Percentiles rank a stretch among this genome's conserved stretches.
These are phyloP conservation scores for Hipposideros larvatus DNA, from an alignment of 2,797 vertebrate species.

Conservation along the genomic window DNA sequence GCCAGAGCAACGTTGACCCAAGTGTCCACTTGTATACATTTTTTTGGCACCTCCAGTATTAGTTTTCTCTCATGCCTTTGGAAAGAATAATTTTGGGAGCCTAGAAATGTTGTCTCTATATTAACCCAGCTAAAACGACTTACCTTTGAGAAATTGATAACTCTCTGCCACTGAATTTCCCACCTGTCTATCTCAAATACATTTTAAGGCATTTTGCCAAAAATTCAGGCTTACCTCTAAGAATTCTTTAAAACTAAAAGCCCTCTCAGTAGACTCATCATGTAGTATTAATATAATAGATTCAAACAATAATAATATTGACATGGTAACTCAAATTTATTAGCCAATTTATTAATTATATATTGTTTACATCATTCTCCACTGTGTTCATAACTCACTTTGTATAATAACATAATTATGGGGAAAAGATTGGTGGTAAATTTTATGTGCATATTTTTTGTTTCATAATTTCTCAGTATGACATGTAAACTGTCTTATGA, in stretches of 20 bases:
- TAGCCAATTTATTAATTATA: background rate
- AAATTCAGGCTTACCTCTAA: background rate
- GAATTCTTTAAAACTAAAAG: background rate
- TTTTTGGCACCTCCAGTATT: background rate
- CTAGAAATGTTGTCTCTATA: background rate
- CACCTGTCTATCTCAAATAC: background rate
- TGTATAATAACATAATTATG: background rate
- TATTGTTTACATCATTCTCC: background rate
- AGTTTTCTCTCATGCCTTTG: background rate
- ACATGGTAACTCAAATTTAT: background rate
- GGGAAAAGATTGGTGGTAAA: background rate
- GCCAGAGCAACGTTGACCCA: too few relatives aligned
- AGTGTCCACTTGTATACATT: too few relatives aligned
- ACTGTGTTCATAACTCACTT: background rate
- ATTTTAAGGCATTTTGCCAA: background rate
- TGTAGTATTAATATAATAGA: background rate
- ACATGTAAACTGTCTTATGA: background rate
- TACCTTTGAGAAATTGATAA: background rate
- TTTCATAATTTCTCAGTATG: background rate
- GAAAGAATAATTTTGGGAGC: background rate
- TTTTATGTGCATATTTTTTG: background rate
- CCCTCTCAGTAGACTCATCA: background rate
- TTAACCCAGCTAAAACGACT: background rate
- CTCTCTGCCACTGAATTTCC: background rate
- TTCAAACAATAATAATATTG: background rate